Evolutionary conservation across 2,888 invertebrate genomes (phyloP).

Genomic region (Tachystola acroxantha): DNA sequence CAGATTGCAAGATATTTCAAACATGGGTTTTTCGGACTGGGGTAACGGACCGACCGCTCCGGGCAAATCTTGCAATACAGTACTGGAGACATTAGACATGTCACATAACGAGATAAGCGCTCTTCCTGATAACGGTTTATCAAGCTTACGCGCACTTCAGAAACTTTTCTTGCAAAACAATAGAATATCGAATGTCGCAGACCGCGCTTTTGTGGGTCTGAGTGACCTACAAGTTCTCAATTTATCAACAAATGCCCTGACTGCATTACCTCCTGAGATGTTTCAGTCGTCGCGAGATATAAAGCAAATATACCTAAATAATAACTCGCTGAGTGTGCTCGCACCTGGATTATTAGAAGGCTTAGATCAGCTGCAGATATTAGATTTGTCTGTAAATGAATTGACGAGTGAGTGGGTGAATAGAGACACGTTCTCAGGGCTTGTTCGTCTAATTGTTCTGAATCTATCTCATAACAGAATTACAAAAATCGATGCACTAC

Average conservation of each 20-base stretch:
- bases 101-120: conserved; percentile 85
- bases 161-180: conserved; percentile 87
- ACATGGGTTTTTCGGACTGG: conserved; percentile 86
- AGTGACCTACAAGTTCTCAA: conserved; percentile 84
- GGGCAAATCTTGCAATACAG: conserved; percentile 83
- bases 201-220: conserved; percentile 85
- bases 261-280: conserved; percentile 86
- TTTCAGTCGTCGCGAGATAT: conserved; percentile 86
- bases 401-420: conserved; percentile 88
- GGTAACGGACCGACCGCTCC: conserved; percentile 82
- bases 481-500: conserved; percentile 82
- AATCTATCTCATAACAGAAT: conserved; percentile 86
- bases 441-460: conserved; percentile 85
- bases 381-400: conserved; percentile 86
- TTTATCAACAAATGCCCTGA: conserved; percentile 87
- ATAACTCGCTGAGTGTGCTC: conserved; percentile 86
- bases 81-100: conserved; percentile 84
- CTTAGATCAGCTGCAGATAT: conserved; percentile 83
- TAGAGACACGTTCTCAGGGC: conserved; percentile 85
- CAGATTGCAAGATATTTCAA: conserved; percentile 86
- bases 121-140: conserved; percentile 84
- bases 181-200: conserved; percentile 84
- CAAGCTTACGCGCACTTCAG: conserved; percentile 82
- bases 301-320: conserved; percentile 85
- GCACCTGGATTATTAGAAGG: conserved; percentile 86